Percentiles rank a stretch among this genome's conserved stretches.
phyloP scores from a whole-genome alignment of 2,888 invertebrate species.

The Seira musarum region DNA sequence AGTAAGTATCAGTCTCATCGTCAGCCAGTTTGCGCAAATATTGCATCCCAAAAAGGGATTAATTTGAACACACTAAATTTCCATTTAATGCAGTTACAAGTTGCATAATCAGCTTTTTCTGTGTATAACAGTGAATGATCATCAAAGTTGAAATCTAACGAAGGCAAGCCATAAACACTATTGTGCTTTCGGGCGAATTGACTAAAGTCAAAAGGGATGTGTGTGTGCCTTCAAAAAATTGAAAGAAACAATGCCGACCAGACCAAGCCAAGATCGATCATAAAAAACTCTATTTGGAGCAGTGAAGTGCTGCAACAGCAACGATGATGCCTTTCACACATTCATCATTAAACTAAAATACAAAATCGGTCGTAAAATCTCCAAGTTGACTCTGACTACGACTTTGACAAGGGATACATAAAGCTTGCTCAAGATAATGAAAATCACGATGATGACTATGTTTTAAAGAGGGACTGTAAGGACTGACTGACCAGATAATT shows the following conservation, averaged over 20 bases:
- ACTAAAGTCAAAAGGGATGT: background rate
- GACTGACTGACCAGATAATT: background rate
- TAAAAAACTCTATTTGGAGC: background rate
- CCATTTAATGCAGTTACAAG: background rate
- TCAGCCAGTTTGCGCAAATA: too few relatives aligned
- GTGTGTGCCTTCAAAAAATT: background rate
- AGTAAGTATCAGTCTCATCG: too few relatives aligned
- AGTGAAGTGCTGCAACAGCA: background rate
- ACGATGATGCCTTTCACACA: background rate
- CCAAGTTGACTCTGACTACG: background rate
- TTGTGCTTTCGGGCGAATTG: background rate
- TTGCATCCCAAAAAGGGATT: too few relatives aligned
- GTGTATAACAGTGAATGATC: background rate
- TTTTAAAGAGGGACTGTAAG: too few relatives aligned
- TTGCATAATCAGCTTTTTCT: background rate
- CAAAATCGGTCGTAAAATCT: background rate
- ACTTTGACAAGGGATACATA: too few relatives aligned
- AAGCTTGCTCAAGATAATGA: too few relatives aligned
- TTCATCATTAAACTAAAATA: background rate
- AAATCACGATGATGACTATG: too few relatives aligned
- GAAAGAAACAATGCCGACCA: background rate
- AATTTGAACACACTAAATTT: too few relatives aligned
- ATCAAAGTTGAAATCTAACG: background rate
- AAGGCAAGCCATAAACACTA: background rate
- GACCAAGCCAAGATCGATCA: slow-evolving; percentile 2